Conservation (phyloP, 2,797 vertebrate genomes). For the Enteromius paludinosus region DNA sequence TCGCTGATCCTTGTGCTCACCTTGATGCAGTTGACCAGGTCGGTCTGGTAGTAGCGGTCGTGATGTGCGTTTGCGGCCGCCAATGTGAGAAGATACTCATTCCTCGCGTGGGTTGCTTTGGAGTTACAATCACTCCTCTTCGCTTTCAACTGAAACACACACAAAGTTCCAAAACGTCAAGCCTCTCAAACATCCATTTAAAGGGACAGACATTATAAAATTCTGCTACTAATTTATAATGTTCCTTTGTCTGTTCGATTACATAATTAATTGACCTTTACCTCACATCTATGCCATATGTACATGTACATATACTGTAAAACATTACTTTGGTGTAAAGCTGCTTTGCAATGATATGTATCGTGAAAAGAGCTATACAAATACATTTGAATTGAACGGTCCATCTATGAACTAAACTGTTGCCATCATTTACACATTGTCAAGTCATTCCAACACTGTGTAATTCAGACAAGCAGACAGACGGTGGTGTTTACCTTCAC, state of each 20-base stretch:
- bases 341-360: too few relatives aligned
- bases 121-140: slow-evolving; percentile 94
- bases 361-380: too few relatives aligned
- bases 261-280: too few relatives aligned
- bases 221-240: too few relatives aligned
- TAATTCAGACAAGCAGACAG: neutral
- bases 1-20: slow-evolving; percentile 68
- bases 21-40: slow-evolving; percentile 94
- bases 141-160: slow-evolving; percentile 89
- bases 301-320: too few relatives aligned
- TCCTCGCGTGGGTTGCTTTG: slow-evolving; percentile 95
- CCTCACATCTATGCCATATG: too few relatives aligned
- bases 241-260: too few relatives aligned
- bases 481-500: slow-evolving; percentile 87
- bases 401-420: neutral
- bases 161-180: neutral
- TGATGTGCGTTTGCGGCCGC: slow-evolving; percentile 97
- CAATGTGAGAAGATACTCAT: slow-evolving; percentile 96
- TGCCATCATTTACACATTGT: neutral
- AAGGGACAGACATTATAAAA: too few relatives aligned
- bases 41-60: slow-evolving; percentile 95
- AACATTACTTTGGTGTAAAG: too few relatives aligned
- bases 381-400: too few relatives aligned
- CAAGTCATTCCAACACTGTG: neutral
- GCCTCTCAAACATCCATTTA: neutral